Evolutionary conservation across 2,888 invertebrate species (phyloP).

Genomic region (Apomyelois bistriatella): DNA sequence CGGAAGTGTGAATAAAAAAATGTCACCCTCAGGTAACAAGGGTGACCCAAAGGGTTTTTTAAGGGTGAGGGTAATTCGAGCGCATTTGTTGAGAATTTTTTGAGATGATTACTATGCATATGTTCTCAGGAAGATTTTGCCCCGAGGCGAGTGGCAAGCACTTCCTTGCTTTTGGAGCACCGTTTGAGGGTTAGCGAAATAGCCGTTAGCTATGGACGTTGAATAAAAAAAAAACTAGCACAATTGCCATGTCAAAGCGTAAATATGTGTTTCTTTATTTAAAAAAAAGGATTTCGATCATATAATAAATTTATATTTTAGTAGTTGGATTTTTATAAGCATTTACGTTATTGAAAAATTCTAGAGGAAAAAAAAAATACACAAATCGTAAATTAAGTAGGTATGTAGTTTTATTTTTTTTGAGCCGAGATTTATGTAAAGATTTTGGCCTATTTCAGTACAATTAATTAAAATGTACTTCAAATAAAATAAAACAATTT

Average conservation of each 20-base stretch:
- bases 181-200: conserved; percentile 50
- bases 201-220: conserved; percentile 14
- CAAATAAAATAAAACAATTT: no score
- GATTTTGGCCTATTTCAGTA: no score
- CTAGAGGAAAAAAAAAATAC: no score
- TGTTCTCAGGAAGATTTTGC: conserved; percentile 77
- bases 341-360: no score
- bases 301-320: no score
- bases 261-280: neutral
- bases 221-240: conserved; percentile 1
- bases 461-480: no score
- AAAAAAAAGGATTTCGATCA: no score
- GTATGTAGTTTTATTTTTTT: no score
- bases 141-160: conserved; percentile 57
- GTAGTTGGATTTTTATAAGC: no score
- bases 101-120: conserved; percentile 73
- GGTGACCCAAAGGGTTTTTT: conserved; percentile 66
- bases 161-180: conserved; percentile 54
- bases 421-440: no score
- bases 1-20: conserved; percentile 78
- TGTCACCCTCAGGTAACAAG: conserved; percentile 73
- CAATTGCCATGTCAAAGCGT: neutral
- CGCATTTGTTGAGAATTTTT: conserved; percentile 53
- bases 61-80: conserved; percentile 63
- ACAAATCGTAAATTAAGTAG: no score